A percentile compares a stretch with the other conserved stretches of the same genome.
These are phyloP conservation scores for Epinotia bilunana DNA, from an alignment of 2,888 invertebrate genomes.

Conservation along the genomic window DNA sequence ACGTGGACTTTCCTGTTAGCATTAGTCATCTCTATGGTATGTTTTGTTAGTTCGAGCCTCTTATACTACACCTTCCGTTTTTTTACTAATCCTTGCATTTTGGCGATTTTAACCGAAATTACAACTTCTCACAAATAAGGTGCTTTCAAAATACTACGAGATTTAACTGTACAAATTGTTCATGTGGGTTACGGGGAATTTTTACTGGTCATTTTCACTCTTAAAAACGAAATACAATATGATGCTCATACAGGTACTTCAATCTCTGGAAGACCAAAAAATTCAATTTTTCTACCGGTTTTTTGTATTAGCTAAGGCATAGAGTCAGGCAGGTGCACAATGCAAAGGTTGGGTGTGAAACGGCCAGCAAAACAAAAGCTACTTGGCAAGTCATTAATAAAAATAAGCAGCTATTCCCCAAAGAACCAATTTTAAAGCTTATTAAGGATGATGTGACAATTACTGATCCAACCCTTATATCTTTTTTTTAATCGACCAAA, in stretches of 20 bases:
- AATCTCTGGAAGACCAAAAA: neutral
- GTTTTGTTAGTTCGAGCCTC: slow-evolving; percentile 6
- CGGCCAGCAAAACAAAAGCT: too few species aligned
- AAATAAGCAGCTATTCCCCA: too few species aligned
- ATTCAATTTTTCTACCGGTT: neutral
- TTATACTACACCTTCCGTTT: neutral
- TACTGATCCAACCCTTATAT: too few species aligned
- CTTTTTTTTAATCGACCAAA: too few species aligned
- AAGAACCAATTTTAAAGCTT: too few species aligned
- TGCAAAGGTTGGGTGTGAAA: neutral
- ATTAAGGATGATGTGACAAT: too few species aligned
- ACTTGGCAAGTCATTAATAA: too few species aligned
- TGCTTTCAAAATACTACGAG: too few species aligned
- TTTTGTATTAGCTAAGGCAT: neutral
- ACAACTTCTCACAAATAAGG: too few species aligned
- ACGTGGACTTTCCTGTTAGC: neutral
- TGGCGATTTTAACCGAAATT: neutral
- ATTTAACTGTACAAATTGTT: too few species aligned
- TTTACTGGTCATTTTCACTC: too few species aligned
- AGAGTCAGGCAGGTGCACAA: neutral
- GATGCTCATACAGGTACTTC: neutral
- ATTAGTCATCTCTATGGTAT: slow-evolving; percentile 26
- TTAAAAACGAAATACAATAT: neutral
- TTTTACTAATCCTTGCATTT: neutral
- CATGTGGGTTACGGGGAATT: too few species aligned